Base-by-base conservation (phyloP, 2,888 invertebrate genomes). In the Lithophane semibrunnea region DNA sequence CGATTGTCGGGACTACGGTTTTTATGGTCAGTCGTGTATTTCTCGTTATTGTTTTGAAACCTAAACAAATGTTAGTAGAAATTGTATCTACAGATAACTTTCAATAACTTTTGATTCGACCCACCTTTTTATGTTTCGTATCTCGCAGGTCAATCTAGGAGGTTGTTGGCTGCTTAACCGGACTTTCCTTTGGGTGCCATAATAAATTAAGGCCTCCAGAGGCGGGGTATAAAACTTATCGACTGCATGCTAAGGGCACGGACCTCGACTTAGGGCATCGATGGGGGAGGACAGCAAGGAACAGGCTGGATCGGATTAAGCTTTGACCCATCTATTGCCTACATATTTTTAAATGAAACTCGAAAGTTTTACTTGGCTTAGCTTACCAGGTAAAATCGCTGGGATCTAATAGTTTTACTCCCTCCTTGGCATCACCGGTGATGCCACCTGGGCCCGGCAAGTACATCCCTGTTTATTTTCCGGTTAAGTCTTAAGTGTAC, bases 1-100 rank as follows among this genome's bases (percentile, higher is more conserved):
- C 91, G 74, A 86, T 86, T 75, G 86, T 72, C 74, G 78, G 13
- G 79, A 66, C 71, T 58, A 60, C 1, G 21, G 21, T 63, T 78
- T 85, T 86, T 77, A 78, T 86, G 70, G 29, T 54, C 13, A 1
- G 64, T 10, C 44, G 70, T 64, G 60, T 24, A 68, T 77, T 81
- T 77, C 65, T 61, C 13, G 56, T 65, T 73, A 81, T 63, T 72
- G 68, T 78, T 69, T 69, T 76, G 16, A 66, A 65, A 61, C 1
- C 8, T 54, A 13, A 49, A 16, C 3, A 42, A 44, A 64, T 54
- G 0, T 49, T 44, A 63, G 12, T 5, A 56, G n/a, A 54, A 66
- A 9, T 49, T 37, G 12, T 2, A 44, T 1, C 0, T 1, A n/a
- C 3, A 29, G 44, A 9, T 16, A 5, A 42, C 7, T 21, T 77